A percentile compares a stretch with the other conserved stretches of the same genome.
Evolutionary conservation across 2,113 vertebrate species (phyloP).

Genomic region (Chrysemys picta): DNA sequence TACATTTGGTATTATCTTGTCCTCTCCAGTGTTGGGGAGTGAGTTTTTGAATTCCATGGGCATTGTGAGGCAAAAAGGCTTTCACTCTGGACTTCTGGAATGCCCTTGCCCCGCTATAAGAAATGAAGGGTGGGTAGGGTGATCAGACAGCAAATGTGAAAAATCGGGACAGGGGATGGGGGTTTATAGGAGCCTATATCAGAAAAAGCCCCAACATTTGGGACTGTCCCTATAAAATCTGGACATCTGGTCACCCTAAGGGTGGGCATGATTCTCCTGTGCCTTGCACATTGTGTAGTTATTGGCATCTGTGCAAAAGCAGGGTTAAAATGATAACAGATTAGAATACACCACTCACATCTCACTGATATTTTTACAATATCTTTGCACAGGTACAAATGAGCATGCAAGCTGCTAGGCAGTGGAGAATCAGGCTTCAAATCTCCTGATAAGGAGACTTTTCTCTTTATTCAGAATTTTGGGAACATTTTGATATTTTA

Average conservation of each 20-base stretch:
- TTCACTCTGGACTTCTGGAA: not conserved
- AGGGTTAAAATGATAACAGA: not conserved
- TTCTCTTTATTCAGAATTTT: not conserved
- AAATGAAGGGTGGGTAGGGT: not conserved
- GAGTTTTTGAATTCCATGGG: not conserved
- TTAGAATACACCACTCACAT: not conserved
- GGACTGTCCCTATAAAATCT: too few species aligned
- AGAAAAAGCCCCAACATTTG: too few species aligned
- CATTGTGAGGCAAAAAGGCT: slow-evolving; percentile 1
- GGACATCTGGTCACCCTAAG: too few species aligned
- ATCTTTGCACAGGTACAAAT: not conserved
- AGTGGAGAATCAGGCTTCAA: not conserved
- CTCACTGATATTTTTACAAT: not conserved
- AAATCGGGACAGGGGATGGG: too few species aligned
- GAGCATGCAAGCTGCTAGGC: accelerated
- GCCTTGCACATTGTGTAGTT: not conserved
- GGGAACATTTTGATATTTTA: not conserved
- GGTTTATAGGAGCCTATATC: too few species aligned
- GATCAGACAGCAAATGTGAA: too few species aligned
- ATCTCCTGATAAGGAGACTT: accelerated
- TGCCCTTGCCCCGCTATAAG: not conserved
- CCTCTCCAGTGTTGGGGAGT: not conserved
- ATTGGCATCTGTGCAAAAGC: not conserved
- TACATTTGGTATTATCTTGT: not conserved
- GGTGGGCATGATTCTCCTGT: too few species aligned